phyloP scores from a whole-genome alignment of 64 coral and sea anemone genomes.

The Actinia tenebrosa region DNA sequence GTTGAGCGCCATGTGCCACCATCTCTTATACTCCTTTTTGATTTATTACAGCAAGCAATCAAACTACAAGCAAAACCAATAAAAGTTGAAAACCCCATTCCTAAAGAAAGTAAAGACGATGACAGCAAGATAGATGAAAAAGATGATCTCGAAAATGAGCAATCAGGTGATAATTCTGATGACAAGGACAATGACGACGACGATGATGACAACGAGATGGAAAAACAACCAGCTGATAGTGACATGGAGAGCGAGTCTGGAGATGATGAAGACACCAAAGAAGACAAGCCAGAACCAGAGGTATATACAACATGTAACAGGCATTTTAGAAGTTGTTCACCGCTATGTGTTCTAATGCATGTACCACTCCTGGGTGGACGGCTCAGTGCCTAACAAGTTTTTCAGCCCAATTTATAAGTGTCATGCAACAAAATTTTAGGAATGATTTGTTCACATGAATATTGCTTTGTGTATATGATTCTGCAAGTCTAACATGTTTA shows the following conservation, averaged over 20 bases:
- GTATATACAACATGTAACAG: background rate
- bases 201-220: conserved; percentile 11
- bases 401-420: too few species aligned
- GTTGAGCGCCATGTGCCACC: too few species aligned
- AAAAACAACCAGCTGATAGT: background rate
- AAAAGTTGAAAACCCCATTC: background rate
- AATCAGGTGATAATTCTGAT: background rate
- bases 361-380: too few species aligned
- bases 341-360: too few species aligned
- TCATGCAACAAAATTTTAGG: too few species aligned
- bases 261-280: background rate
- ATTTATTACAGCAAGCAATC: background rate
- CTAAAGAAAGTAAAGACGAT: background rate
- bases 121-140: background rate
- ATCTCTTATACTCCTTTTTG: background rate
- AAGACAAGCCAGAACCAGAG: background rate
- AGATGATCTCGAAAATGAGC: background rate
- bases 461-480: too few species aligned
- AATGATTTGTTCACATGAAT: too few species aligned
- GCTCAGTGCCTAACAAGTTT: too few species aligned
- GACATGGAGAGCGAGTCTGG: background rate
- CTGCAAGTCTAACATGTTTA: too few species aligned
- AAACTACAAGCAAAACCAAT: conserved; percentile 12
- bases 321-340: too few species aligned
- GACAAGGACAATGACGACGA: conserved; percentile 36